A percentile compares a stretch with the other conserved stretches of the same genome.
These are phyloP conservation scores for Tubulanus polymorphus DNA, from an alignment of 2,888 invertebrate genomes.

Conservation along the genomic window DNA sequence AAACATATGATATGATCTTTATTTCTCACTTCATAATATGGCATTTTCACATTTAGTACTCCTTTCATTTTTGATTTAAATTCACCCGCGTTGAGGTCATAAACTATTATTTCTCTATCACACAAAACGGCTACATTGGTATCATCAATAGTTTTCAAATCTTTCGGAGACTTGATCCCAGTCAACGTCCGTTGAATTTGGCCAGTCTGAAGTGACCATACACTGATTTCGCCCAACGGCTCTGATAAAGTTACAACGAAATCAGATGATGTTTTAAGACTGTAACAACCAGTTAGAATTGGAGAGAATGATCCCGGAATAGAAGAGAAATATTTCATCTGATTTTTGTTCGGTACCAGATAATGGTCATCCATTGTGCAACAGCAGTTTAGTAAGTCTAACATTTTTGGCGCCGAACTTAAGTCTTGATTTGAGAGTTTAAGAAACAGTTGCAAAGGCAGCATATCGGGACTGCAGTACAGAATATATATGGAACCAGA, in stretches of 20 bases:
- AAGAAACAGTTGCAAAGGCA: constrained; percentile 8
- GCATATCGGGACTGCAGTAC: background rate
- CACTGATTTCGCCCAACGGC: constrained; percentile 71
- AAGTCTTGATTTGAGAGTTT: constrained; percentile 7
- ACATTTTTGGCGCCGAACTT: constrained; percentile 11
- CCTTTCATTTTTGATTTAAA: constrained; percentile 68
- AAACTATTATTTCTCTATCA: constrained; percentile 73
- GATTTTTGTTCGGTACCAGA: background rate
- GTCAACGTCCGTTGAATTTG: constrained; percentile 65
- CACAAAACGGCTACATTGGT: constrained; percentile 73
- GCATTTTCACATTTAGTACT: constrained; percentile 91
- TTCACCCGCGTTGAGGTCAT: constrained; percentile 71
- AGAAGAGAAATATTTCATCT: too few species aligned
- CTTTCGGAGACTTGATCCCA: constrained; percentile 73
- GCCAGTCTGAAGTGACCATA: constrained; percentile 71
- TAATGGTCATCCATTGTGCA: background rate
- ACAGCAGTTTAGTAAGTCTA: constrained; percentile 11
- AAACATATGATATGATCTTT: constrained; percentile 74
- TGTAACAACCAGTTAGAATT: constrained; percentile 46
- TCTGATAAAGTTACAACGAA: constrained; percentile 74
- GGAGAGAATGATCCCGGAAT: too few species aligned
- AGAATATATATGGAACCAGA: background rate
- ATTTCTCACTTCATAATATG: constrained; percentile 81
- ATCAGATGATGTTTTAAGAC: constrained; percentile 65
- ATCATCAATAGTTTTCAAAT: constrained; percentile 70